Conservation (phyloP, 2,113 vertebrate species). For the human region DNA sequence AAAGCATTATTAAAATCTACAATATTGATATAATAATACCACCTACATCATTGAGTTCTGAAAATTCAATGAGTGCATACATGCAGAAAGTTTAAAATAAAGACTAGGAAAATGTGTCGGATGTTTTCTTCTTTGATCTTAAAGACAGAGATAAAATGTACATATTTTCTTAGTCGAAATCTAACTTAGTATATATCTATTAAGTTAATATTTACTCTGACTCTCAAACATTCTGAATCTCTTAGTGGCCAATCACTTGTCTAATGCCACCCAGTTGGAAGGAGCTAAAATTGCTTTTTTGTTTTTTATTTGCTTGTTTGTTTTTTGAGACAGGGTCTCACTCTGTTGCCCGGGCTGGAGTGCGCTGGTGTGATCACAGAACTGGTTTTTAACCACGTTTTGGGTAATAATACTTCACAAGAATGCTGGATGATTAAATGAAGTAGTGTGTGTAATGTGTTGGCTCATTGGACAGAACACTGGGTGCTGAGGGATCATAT, state of each 20-base stretch:
- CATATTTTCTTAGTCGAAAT: not conserved
- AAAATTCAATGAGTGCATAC: not conserved
- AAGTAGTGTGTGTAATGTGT: not conserved
- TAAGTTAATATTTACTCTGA: not conserved
- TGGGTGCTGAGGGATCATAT: not conserved
- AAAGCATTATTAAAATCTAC: not conserved
- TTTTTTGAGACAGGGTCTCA: too few species aligned
- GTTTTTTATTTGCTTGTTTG: too few species aligned
- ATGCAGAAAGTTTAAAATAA: not conserved
- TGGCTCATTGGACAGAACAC: accelerated
- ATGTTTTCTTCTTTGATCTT: not conserved
- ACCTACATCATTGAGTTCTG: not conserved
- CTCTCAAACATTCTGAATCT: not conserved
- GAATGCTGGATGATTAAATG: not conserved
- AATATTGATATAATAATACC: not conserved
- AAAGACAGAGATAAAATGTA: not conserved
- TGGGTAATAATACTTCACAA: not conserved
- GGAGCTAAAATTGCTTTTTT: not conserved
- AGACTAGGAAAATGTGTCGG: not conserved
- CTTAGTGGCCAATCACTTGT: not conserved
- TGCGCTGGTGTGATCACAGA: not conserved
- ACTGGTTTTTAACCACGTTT: not conserved
- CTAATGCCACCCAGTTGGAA: not conserved
- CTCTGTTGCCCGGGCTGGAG: too few species aligned
- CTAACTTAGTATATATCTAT: too few species aligned